Percentiles rank a stretch among this genome's conserved stretches.
Evolutionary conservation across 2,888 invertebrate species (phyloP).

Genomic region (Pyrgus malvae): DNA sequence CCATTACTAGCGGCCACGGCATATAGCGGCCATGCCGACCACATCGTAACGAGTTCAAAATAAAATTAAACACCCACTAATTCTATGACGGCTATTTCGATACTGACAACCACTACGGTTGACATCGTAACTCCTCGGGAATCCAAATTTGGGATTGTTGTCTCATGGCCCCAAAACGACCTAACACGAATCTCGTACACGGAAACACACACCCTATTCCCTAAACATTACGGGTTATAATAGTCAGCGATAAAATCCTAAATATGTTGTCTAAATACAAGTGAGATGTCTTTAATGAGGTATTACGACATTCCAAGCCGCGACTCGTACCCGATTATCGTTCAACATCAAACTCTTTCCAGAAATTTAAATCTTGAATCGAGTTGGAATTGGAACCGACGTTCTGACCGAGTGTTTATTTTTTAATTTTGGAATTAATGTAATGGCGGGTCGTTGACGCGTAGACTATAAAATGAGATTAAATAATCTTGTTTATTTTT

Average conservation of each 20-base stretch:
- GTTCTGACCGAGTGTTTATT: conserved; percentile 64
- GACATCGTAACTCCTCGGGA: conserved; percentile 70
- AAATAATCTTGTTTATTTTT: conserved; percentile 2
- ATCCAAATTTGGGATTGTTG: conserved; percentile 68
- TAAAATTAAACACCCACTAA: conserved; percentile 49
- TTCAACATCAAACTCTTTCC: conserved; percentile 74
- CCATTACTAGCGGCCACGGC: conserved; percentile 9
- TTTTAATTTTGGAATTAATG: conserved; percentile 70
- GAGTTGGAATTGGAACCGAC: conserved; percentile 71
- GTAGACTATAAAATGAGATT: conserved; percentile 38
- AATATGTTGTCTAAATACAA: conserved; percentile 53
- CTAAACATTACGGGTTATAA: conserved; percentile 34
- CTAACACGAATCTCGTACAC: conserved; percentile 7
- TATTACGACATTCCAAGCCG: conserved; percentile 70
- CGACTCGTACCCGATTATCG: conserved; percentile 66
- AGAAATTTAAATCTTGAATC: conserved; percentile 75
- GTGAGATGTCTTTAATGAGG: conserved; percentile 67
- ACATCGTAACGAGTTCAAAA: conserved; percentile 45
- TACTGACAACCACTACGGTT: conserved; percentile 58
- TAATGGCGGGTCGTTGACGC: conserved; percentile 59
- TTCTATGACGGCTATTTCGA: conserved; percentile 59
- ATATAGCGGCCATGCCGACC: conserved; percentile 4
- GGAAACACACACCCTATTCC: conserved; percentile 32
- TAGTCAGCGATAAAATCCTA: conserved; percentile 42
- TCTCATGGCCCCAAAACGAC: conserved; percentile 18